Evolutionary conservation across 2,888 invertebrate species (phyloP).

Genomic region (Tipula unca): DNA sequence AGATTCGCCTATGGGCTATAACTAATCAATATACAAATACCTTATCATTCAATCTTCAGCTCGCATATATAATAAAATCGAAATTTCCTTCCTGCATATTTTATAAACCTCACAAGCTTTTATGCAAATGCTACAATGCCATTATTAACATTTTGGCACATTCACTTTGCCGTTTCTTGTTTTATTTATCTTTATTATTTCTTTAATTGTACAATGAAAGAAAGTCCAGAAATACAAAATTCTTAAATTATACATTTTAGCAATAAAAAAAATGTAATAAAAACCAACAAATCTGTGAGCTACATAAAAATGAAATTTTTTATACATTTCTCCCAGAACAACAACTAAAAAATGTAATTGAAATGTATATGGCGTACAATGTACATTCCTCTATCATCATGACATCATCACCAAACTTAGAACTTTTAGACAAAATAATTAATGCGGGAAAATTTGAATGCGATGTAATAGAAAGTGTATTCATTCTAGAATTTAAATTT

Average conservation of each 20-base stretch:
- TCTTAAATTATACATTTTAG: neutral
- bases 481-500: neutral
- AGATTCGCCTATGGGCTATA: too few relatives aligned
- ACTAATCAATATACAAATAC: too few relatives aligned
- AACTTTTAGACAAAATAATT: neutral
- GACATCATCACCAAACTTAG: neutral
- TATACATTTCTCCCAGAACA: neutral
- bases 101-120: too few relatives aligned
- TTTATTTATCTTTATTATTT: neutral
- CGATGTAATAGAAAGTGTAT: neutral
- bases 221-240: neutral
- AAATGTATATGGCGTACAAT: neutral
- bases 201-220: neutral
- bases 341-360: neutral
- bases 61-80: too few relatives aligned
- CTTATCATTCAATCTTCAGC: too few relatives aligned
- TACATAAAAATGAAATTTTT: neutral
- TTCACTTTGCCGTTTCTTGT: neutral
- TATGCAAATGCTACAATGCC: too few relatives aligned
- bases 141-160: too few relatives aligned
- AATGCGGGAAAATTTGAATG: neutral
- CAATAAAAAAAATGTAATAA: neutral
- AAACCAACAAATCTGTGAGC: neutral
- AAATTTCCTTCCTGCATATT: too few relatives aligned
- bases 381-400: neutral